A percentile compares a stretch with the other conserved stretches of the same genome.
Evolutionary conservation across 2,113 vertebrate genomes (phyloP).

Genomic region (Dicentrarchus labrax): DNA sequence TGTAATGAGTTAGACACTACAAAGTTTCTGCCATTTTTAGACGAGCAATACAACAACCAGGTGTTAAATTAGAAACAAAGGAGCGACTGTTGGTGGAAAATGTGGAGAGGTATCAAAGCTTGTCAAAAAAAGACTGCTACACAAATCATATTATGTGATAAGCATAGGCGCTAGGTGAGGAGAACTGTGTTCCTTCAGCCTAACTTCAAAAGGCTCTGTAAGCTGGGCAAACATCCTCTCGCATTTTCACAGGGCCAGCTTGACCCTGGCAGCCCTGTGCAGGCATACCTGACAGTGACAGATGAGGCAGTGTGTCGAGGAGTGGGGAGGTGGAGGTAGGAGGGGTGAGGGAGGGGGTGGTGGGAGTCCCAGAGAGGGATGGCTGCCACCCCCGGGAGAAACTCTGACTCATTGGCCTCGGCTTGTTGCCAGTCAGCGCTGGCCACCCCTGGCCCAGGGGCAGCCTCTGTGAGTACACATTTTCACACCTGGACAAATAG

Average conservation of each 20-base stretch:
- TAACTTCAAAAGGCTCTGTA: constrained; percentile 72
- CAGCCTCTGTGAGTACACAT: constrained; percentile 78
- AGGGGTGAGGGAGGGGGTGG: constrained; percentile 15
- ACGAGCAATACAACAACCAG: constrained; percentile 61
- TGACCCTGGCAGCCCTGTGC: constrained; percentile 67
- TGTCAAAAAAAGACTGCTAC: constrained; percentile 40
- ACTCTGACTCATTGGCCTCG: constrained; percentile 79
- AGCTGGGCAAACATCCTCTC: constrained; percentile 77
- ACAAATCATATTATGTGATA: constrained; percentile 64
- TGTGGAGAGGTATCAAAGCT: constrained; percentile 64
- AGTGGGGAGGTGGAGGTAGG: constrained; percentile 49
- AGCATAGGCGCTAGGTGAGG: constrained; percentile 57
- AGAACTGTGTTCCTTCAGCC: constrained; percentile 69
- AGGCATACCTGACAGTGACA: constrained; percentile 80
- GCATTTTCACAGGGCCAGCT: constrained; percentile 68
- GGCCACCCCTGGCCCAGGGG: constrained; percentile 64
- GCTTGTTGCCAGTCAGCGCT: constrained; percentile 71
- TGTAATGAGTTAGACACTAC: constrained; percentile 49
- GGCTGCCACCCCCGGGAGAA: constrained; percentile 76
- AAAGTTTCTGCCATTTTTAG: constrained; percentile 56
- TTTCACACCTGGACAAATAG: constrained; percentile 86
- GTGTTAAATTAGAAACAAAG: constrained; percentile 66
- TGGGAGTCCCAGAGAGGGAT: constrained; percentile 68
- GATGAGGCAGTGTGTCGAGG: constrained; percentile 80
- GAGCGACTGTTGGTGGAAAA: constrained; percentile 50